These are phyloP conservation scores for Gambusia affinis DNA, from an alignment of 2,113 vertebrate species.

Conservation along the genomic window DNA sequence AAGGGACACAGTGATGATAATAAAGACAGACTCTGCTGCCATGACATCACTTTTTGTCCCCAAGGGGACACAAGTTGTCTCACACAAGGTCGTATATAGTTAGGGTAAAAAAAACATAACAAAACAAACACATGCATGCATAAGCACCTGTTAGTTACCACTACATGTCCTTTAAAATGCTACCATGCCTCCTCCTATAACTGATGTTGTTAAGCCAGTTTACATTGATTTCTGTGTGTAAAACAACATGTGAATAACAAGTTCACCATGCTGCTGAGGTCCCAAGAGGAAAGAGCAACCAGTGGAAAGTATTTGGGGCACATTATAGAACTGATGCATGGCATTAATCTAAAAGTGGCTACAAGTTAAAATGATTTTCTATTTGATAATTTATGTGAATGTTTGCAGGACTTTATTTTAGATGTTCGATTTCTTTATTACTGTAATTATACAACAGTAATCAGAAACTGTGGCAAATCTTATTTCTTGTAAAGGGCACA, in stretches of 20 bases:
- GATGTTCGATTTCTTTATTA: slow-evolving; percentile 18
- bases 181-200: neutral
- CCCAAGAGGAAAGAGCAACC: neutral
- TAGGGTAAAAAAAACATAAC: slow-evolving; percentile 53
- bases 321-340: neutral
- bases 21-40: slow-evolving; percentile 56
- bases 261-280: neutral
- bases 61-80: slow-evolving; percentile 41
- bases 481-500: no score
- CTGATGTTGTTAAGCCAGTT: slow-evolving; percentile 12
- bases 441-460: neutral
- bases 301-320: neutral
- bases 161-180: neutral
- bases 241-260: neutral
- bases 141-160: slow-evolving; percentile 9
- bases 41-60: slow-evolving; percentile 61
- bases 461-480: neutral
- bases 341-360: neutral
- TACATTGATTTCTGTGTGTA: neutral
- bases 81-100: slow-evolving; percentile 39
- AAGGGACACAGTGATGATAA: slow-evolving; percentile 52
- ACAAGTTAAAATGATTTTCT: slow-evolving; percentile 9
- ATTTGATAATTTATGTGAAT: slow-evolving; percentile 18
- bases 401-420: slow-evolving; percentile 15
- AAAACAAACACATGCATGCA: slow-evolving; percentile 11